These are phyloP conservation scores for Alosa sapidissima DNA, from an alignment of 2,797 vertebrate genomes.

Conservation along the genomic window DNA sequence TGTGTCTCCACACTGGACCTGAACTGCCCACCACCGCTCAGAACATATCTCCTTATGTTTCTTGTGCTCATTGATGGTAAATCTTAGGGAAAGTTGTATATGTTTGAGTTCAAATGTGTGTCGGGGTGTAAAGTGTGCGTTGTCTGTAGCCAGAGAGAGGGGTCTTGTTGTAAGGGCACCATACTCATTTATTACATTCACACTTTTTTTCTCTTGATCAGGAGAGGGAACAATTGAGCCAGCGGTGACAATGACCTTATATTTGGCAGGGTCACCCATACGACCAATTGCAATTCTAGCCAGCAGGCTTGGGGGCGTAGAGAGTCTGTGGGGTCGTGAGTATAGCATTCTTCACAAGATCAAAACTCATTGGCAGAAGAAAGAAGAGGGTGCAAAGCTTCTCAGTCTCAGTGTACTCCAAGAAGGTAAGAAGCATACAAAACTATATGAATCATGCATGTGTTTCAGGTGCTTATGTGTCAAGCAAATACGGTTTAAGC, in stretches of 20 bases:
- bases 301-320: constrained; percentile 1
- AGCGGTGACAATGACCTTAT: constrained; percentile 9
- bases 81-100: not conserved
- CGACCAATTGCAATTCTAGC: constrained; percentile 1
- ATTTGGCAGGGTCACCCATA: constrained; percentile 12
- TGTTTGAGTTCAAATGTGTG: not conserved
- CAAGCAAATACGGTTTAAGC: not conserved
- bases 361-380: constrained; percentile 13
- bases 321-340: not conserved
- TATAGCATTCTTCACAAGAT: not conserved
- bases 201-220: not conserved
- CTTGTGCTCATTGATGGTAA: not conserved
- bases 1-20: not conserved
- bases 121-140: not conserved
- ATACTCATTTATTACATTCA: not conserved
- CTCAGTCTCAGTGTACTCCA: not conserved
- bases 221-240: constrained; percentile 10
- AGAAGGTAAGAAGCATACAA: not conserved
- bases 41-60: not conserved
- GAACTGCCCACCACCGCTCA: not conserved
- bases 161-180: not conserved
- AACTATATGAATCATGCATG: not conserved
- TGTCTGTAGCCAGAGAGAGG: not conserved
- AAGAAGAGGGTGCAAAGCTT: not conserved
- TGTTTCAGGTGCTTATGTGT: not conserved